Base-by-base conservation (phyloP, 2,113 vertebrate genomes). In the Hyla sarda region DNA sequence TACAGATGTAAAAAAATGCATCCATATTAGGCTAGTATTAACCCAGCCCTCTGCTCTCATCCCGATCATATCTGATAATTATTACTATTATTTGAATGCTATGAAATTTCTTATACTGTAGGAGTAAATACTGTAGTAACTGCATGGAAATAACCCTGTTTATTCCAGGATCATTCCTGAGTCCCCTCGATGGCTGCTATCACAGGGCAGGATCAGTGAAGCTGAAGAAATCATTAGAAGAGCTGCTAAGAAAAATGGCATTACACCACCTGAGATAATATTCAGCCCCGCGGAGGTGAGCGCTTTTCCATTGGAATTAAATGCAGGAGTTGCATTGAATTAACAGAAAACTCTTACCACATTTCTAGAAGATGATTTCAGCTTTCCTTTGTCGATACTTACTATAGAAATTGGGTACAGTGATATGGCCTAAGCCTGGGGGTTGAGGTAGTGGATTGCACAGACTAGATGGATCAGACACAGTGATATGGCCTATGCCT, bases 151-250 rank as follows among this genome's bases (percentile, higher is more conserved):
- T 41, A 41, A 8, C 41, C 41, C 3, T 41, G 41, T 41, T 41
- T 41, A 72, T 88, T 91, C 19, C 90, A 99, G 98, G 97, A 88
- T 94, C 88, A 96, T 99, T 91, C 96, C 97, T 69, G 97, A 99
- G 90, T 99, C 97, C 87, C 97, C 98, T 52, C 95, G 96, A 16
- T 99, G 98, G 97, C 92, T 99, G 85, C 92, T 99, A 75, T 96
- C 96, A 88, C 96, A 96, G 89, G 95, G 95, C 73, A 94, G 95
- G 90, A 90, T 96, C 8, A 56, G 89, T 81, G 96, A 98, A 83
- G 98, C 97, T 34, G 96, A 97, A 90, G 90, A 56, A 25, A 94
- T 98, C 87, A 89, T 98, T 86, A 95, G 30, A 90, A 93, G 93
- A 5, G 97, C 97, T 85, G 97, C 97, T 34, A 93, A 92, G 90